These are phyloP conservation scores for Acanthornis magna DNA, from an alignment of 2,797 vertebrate species.

Conservation along the genomic window DNA sequence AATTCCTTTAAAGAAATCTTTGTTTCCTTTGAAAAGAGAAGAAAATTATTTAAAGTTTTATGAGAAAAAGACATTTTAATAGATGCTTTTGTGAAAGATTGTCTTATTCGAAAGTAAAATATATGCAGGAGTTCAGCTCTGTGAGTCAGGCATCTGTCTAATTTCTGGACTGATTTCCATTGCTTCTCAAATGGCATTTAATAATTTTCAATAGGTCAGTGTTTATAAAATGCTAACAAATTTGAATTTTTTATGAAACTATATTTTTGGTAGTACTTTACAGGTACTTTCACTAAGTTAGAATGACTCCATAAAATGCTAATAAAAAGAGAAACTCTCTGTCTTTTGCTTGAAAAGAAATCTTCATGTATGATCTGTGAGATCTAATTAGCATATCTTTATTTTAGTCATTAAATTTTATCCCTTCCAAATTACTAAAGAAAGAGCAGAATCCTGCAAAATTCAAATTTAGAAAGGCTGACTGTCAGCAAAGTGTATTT, in stretches of 20 bases:
- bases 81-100: background rate
- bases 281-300: background rate
- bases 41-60: background rate
- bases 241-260: background rate
- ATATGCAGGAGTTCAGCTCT: background rate
- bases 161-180: background rate
- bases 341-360: conserved; percentile 13
- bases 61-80: background rate
- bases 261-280: background rate
- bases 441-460: background rate
- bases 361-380: background rate
- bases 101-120: background rate
- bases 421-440: background rate
- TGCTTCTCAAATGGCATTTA: background rate
- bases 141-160: background rate
- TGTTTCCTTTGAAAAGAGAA: background rate
- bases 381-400: background rate
- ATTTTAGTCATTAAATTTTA: background rate
- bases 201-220: background rate
- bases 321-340: background rate
- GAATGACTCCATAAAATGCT: background rate
- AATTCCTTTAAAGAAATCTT: background rate
- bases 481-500: background rate
- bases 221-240: background rate
- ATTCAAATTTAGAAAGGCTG: background rate